These are phyloP conservation scores for Dermolepida albohirtum DNA, from an alignment of 2,888 invertebrate genomes.

Conservation along the genomic window DNA sequence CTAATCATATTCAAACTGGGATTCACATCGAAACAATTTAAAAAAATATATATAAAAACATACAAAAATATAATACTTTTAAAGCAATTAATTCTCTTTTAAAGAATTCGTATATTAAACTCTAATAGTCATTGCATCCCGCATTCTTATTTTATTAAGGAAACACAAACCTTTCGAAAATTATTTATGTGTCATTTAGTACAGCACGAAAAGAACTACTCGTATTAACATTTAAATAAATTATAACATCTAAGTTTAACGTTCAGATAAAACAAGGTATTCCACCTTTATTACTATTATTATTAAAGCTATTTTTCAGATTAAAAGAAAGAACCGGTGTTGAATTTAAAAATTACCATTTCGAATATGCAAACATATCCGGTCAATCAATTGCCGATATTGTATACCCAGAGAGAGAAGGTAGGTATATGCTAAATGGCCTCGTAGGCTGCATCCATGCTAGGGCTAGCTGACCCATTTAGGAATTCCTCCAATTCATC, in stretches of 20 bases:
- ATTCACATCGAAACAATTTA: too few species aligned
- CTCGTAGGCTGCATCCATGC: slow-evolving; percentile 71
- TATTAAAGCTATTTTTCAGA: slow-evolving; percentile 21
- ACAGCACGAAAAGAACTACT: too few species aligned
- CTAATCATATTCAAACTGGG: too few species aligned
- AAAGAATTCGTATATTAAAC: too few species aligned
- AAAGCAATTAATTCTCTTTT: too few species aligned
- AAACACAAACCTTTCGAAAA: too few species aligned
- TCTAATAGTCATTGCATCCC: neutral
- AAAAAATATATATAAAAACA: neutral
- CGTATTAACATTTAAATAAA: too few species aligned
- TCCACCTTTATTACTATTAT: neutral
- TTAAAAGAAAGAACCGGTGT: neutral
- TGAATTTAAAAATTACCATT: neutral
- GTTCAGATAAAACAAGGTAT: too few species aligned
- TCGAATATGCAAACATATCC: neutral
- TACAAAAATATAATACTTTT: neutral
- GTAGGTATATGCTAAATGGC: slow-evolving; percentile 66
- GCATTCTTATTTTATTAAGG: too few species aligned
- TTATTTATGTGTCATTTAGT: too few species aligned
- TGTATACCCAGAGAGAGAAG: slow-evolving; percentile 29
- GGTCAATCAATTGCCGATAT: slow-evolving; percentile 20
- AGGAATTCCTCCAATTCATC: slow-evolving; percentile 75
- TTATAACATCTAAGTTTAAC: too few species aligned
- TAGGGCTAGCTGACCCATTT: slow-evolving; percentile 68